Evolutionary conservation across 1,140 invertebrate genomes (phyloP).

Genomic region (Panagrolaimus sp.): DNA sequence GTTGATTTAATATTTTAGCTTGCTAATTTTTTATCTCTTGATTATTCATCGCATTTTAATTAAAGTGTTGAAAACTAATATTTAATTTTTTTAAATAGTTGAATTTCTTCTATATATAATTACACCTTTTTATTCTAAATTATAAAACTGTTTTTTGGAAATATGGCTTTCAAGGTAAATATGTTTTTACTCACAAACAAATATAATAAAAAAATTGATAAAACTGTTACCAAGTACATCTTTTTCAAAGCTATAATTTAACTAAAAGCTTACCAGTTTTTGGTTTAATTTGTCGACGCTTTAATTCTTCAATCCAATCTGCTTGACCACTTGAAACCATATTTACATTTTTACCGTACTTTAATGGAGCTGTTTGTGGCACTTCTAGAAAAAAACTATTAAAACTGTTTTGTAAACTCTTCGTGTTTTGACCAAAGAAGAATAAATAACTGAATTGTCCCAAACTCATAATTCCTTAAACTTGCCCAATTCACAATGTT

Average conservation of each 20-base stretch:
- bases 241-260: constrained; percentile 3
- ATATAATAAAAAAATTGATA: too few relatives aligned
- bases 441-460: background rate
- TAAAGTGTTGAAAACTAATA: background rate
- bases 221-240: too few relatives aligned
- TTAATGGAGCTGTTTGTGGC: constrained; percentile 19
- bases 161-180: background rate
- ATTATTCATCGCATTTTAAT: too few relatives aligned
- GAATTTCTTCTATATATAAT: too few relatives aligned
- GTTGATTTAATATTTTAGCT: too few relatives aligned
- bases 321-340: constrained; percentile 32
- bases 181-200: background rate
- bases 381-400: constrained; percentile 16
- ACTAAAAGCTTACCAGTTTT: background rate
- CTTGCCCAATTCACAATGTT: constrained; percentile 29
- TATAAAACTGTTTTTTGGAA: background rate
- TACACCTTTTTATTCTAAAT: too few relatives aligned
- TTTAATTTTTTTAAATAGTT: too few relatives aligned
- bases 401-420: constrained; percentile 2
- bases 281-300: background rate
- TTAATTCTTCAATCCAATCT: constrained; percentile 38
- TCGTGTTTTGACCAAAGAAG: background rate
- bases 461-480: too few relatives aligned
- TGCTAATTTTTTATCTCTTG: too few relatives aligned
- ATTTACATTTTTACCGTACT: constrained; percentile 39